These are phyloP conservation scores for Eleginops maclovinus DNA, from an alignment of 2,113 vertebrate genomes.

Conservation along the genomic window DNA sequence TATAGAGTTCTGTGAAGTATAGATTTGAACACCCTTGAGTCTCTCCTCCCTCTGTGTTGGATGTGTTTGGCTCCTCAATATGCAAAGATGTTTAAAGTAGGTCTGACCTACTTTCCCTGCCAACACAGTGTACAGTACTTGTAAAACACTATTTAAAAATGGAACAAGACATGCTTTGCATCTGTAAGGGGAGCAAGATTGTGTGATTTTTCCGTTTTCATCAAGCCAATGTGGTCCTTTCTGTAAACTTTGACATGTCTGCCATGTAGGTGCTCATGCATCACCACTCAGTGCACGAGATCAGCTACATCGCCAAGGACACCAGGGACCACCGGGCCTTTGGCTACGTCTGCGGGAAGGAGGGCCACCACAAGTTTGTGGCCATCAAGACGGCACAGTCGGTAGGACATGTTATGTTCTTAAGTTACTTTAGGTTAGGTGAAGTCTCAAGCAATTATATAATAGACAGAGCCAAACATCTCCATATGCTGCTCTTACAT, in stretches of 20 bases:
- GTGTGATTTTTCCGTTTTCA: neutral
- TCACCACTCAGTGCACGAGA: constrained; percentile 97
- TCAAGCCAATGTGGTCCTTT: neutral
- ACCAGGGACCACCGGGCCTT: constrained; percentile 97
- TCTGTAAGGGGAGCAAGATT: neutral
- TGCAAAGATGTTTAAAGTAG: constrained; percentile 61
- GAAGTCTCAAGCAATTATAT: neutral
- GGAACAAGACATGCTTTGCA: constrained; percentile 10
- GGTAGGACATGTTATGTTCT: constrained; percentile 80
- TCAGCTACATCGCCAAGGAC: constrained; percentile 98
- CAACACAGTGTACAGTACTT: constrained; percentile 27
- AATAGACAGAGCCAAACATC: neutral
- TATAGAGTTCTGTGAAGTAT: neutral
- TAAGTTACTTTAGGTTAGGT: neutral
- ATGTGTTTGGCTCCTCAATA: constrained; percentile 50
- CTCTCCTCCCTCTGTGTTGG: constrained; percentile 26
- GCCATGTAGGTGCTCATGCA: constrained; percentile 90
- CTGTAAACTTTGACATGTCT: neutral
- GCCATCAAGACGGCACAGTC: constrained; percentile 97
- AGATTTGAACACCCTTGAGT: constrained; percentile 19
- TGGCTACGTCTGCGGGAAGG: constrained; percentile 96
- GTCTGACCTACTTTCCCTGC: constrained; percentile 64
- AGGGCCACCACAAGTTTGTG: constrained; percentile 97
- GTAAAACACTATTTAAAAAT: constrained; percentile 2
- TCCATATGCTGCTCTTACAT: neutral